A percentile compares a stretch with the other conserved stretches of the same genome.
phyloP scores from a whole-genome alignment of 2,888 invertebrate genomes.

The Caenorhabditis drosophilae region DNA sequence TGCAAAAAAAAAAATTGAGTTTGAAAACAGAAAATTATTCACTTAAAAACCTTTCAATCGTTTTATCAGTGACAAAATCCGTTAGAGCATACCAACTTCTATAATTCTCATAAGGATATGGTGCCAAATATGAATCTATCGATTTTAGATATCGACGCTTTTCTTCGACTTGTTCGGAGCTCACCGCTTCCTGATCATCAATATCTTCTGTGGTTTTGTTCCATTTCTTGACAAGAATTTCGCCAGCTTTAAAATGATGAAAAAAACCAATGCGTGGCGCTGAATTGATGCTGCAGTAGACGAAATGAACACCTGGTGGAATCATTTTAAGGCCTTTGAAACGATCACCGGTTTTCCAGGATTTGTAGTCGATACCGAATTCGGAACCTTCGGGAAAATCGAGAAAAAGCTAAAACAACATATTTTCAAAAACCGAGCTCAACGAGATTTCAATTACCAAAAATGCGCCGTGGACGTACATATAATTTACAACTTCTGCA shows the following conservation, averaged over 20 bases:
- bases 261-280: conserved; percentile 75
- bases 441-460: conserved; percentile 24
- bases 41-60: conserved; percentile 71
- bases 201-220: conserved; percentile 79
- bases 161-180: conserved; percentile 30
- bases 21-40: not conserved
- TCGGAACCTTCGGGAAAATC: conserved; percentile 88
- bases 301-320: conserved; percentile 91
- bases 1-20: conserved; percentile 7
- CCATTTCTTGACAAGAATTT: conserved; percentile 88
- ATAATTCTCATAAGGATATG: conserved; percentile 88
- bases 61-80: conserved; percentile 41
- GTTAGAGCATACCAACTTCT: conserved; percentile 78
- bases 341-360: conserved; percentile 87
- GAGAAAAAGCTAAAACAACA: conserved; percentile 75
- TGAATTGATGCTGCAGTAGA: conserved; percentile 74
- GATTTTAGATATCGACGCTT: conserved; percentile 75
- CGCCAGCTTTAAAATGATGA: conserved; percentile 81
- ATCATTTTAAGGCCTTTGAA: conserved; percentile 98
- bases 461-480: conserved; percentile 53
- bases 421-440: conserved; percentile 71
- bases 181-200: conserved; percentile 36
- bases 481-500: conserved; percentile 43
- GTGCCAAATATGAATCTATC: conserved; percentile 82
- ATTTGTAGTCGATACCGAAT: conserved; percentile 91